These are phyloP conservation scores for Scaptomyza parva DNA, from an alignment of 2,888 invertebrate genomes.

Conservation along the genomic window DNA sequence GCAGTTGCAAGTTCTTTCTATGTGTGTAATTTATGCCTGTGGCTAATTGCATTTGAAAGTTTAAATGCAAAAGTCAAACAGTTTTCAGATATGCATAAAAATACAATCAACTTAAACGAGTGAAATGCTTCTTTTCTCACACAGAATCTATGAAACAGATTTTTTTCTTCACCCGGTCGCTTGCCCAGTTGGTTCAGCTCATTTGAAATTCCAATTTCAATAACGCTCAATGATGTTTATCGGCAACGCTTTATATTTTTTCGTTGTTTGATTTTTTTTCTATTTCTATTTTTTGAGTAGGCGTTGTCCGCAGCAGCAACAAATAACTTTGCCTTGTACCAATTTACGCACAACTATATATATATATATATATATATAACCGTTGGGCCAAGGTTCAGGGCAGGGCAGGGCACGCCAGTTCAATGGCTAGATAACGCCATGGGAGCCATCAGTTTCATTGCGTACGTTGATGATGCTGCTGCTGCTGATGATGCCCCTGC, in stretches of 20 bases:
- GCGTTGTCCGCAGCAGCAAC: conserved; percentile 67
- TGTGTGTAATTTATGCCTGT: conserved; percentile 73
- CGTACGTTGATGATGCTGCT: conserved; percentile 43
- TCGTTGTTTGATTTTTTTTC: conserved; percentile 22
- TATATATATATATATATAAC: too few species aligned
- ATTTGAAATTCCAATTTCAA: conserved; percentile 80
- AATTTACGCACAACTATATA: conserved; percentile 78
- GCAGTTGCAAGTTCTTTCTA: conserved; percentile 59
- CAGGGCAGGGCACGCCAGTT: conserved; percentile 53
- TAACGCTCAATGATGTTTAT: conserved; percentile 79
- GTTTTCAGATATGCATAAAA: conserved; percentile 75
- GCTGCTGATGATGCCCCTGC: conserved; percentile 23
- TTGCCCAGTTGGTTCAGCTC: conserved; percentile 49
- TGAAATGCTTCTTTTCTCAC: conserved; percentile 60
- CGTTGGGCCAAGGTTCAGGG: conserved; percentile 76
- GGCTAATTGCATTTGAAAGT: conserved; percentile 78
- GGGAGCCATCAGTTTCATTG: conserved; percentile 55
- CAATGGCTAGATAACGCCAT: conserved; percentile 73
- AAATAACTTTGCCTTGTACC: conserved; percentile 73
- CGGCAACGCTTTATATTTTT: conserved; percentile 48
- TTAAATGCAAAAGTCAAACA: conserved; percentile 81
- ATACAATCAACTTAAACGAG: conserved; percentile 56
- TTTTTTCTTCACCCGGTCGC: conserved; percentile 22
- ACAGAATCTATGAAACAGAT: conserved; percentile 37
- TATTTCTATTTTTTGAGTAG: conserved; percentile 68